Conservation (phyloP, 2,797 vertebrate species). For the Linurgus olivaceus region DNA sequence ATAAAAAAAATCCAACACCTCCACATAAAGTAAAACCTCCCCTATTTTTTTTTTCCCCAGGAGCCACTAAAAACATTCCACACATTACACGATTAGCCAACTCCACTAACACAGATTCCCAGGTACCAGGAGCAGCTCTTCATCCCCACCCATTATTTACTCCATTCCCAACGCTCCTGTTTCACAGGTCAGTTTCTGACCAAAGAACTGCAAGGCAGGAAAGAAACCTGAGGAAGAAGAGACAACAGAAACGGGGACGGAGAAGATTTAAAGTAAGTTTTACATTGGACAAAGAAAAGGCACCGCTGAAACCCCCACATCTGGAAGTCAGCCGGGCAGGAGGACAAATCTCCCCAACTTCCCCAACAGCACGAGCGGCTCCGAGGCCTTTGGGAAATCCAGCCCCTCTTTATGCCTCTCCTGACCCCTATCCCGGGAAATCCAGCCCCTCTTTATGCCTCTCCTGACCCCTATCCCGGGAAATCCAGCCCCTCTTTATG, state of each 20-base stretch:
- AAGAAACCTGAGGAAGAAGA: not conserved
- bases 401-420: accelerated
- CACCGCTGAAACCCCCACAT: accelerated
- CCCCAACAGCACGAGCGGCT: too few species aligned
- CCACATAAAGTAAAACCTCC: not conserved
- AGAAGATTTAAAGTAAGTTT: not conserved
- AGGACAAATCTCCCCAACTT: accelerated
- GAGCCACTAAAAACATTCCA: not conserved
- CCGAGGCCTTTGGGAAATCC: not conserved
- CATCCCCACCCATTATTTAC: not conserved
- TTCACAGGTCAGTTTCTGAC: accelerated
- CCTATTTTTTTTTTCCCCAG: not conserved
- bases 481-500: too few species aligned
- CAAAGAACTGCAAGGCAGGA: too few species aligned
- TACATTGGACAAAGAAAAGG: not conserved
- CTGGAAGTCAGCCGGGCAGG: not conserved
- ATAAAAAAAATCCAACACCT: not conserved
- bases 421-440: not conserved
- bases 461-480: too few species aligned
- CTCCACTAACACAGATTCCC: not conserved
- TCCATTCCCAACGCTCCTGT: accelerated
- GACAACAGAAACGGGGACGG: too few species aligned
- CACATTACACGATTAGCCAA: too few species aligned
- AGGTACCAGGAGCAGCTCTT: not conserved
- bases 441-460: too few species aligned